Base-by-base conservation (phyloP, 2,888 invertebrate genomes). In the Aphidoletes aphidimyza region DNA sequence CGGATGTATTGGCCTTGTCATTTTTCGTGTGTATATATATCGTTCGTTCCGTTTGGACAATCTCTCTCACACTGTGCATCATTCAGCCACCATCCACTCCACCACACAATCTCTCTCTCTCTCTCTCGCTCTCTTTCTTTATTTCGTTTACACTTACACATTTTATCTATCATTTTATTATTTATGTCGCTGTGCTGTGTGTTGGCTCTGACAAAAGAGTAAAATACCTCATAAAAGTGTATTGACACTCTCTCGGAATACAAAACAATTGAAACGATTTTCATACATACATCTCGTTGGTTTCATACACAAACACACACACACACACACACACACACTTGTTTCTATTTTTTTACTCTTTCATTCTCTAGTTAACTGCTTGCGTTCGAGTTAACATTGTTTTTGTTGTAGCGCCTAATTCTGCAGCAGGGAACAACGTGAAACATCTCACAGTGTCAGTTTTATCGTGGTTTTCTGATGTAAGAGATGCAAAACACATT, bases 401-500 rank as follows among this genome's bases (percentile, higher is more conserved):
- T 69, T 54, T 69, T 69, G 69, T 69, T 69, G 69, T 69, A 69
- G 26, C 69, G 30, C 34, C 34, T 30, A 30, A 69, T 69, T 69
- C 69, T 69, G 69, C 69, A n/a, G 30, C n/a, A 26, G 30, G 69
- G 9, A 69, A 69, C 69, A 69, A 69, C 69, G 69, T 69, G 30
- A 69, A 69, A 30, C 19, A 69, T 69, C 30, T 26, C 14, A 69
- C 69, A 69, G 69, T 69, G 69, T 69, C 69, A 69, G 69, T 69
- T 19, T 69, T 69, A 30, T 30, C 69, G 69, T 69, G 30, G 69
- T 69, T 69, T 69, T 69, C 69, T 69, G 30, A 30, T 69, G 69
- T 69, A 30, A 69, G 69, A 69, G 69, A 69, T 69, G 69, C 69
- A 30, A 69, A 69, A 69, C 69, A n/a, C 30, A 69, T 69, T 69